Percentiles rank a stretch among this genome's conserved stretches.
Conservation (phyloP, 2,888 invertebrate species). For the Osedax frankpressi region DNA sequence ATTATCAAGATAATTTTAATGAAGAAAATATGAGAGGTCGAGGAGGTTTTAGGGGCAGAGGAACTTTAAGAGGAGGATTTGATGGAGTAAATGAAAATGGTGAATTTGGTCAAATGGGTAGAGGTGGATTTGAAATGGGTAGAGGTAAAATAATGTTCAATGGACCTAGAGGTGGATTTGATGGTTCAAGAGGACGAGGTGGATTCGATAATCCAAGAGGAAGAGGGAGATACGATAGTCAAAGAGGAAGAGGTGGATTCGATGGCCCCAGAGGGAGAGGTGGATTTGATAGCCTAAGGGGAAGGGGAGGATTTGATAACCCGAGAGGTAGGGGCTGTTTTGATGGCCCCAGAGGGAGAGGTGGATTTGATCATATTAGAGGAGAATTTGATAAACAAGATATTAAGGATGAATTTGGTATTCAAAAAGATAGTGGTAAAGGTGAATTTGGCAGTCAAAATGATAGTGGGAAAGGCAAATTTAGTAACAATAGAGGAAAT, state of each 20-base stretch:
- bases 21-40: neutral
- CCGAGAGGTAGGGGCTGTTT: neutral
- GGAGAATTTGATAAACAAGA: too few relatives aligned
- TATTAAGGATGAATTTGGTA: too few relatives aligned
- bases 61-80: too few relatives aligned
- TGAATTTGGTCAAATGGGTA: neutral
- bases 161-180: neutral
- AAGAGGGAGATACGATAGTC: neutral
- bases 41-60: too few relatives aligned
- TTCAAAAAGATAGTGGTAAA: too few relatives aligned
- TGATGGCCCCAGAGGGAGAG: neutral
- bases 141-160: too few relatives aligned
- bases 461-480: too few relatives aligned
- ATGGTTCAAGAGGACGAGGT: neutral
- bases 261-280: neutral
- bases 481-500: neutral
- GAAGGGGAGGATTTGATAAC: neutral
- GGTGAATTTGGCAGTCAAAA: too few relatives aligned
- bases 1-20: neutral
- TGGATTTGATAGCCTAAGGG: neutral
- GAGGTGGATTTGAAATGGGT: too few relatives aligned
- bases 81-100: too few relatives aligned
- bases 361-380: neutral
- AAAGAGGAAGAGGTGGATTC: neutral
- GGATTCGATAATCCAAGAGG: neutral